Evolutionary conservation across 1,140 invertebrate genomes (phyloP), one percentile per base, ranked within the genome.

Genomic region (Pseudomyrmex concolor): DNA sequence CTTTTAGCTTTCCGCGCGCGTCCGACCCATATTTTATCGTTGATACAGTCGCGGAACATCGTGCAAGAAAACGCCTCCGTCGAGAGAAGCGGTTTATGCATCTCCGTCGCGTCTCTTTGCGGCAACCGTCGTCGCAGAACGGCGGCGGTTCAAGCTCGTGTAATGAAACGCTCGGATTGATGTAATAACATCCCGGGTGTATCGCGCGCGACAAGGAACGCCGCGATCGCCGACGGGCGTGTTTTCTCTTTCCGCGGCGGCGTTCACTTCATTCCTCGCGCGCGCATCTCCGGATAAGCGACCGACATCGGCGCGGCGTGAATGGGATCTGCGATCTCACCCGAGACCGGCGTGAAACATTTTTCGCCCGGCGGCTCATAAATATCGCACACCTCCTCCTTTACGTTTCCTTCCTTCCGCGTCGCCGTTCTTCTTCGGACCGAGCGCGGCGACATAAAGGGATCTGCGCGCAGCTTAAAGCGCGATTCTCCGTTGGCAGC

Each of bases 291-390:
- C 57, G 59, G 48, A 76, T 76, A 76, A 82, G 59, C 57, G 84
- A 85, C 59, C 74, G 34, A 1, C 48, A 2, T 55, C 17, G 54
- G 48, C 34, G 34, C 51, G 57, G 19, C 10, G 70, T 62, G 80
- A 55, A 15, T 43, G 68, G 55, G 34, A 17, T 55, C 2, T 51
- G 12, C 57, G 67, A 54, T 82, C 72, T 72, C 67, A 43, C n/a
- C 12, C 22, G 83, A 17, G 72, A 63, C 17, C 17, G 34, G 34
- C 43, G 76, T 60, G 71, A 80, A 73, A 70, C 66, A 85, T 88
- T 87, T 85, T 73, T 85, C 86, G 67, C 54, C 43, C 66, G 57
- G 7, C 54, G 50, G 59, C 70, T 88, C 83, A 72, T 87, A 84
- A 84, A 82, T 88, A 88, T 87, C 74, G 34, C 73, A 25, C 64